Evolutionary conservation across 2,113 vertebrate genomes (phyloP), one percentile per base, ranked within the genome.

Genomic region (Meles meles): DNA sequence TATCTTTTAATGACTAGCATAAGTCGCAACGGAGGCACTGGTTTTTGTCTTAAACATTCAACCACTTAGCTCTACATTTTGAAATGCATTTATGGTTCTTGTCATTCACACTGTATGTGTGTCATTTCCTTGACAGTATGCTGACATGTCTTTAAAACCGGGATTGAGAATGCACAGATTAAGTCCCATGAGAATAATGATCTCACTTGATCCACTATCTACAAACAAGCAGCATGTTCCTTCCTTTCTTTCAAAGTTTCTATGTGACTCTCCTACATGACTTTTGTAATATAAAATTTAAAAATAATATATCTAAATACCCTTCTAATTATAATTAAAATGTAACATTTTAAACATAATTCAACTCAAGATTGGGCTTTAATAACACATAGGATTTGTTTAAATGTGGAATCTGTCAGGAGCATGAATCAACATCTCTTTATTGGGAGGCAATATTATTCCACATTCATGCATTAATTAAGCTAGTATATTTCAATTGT

Each of bases 141-240:
- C 44, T 88, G 59, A 96, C n/a, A 31, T 89, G 59, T 49, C 52
- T 89, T 77, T 93, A 92, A 89, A 55, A 92, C 29, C 92, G 49
- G 86, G 55, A 89, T 25, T 92, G 65, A 95, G 52, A 42, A 9
- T 76, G 14, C 37, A 77, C 69, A 3, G 65, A 88, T 93, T 95
- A 74, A 91, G 74, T 81, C n/a, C 27, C 12, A 12, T 18, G 34
- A 88, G 39, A 81, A 6, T 39, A 27, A 61, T 81, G 63, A 80
- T 71, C 29, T 90, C 37, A 90, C 31, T 63, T 65, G 11, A 11
- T n/a, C 39, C 9, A 18, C 82, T 89, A 39, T 81, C 77, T 71
- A 29, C 31, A 92, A 85, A 6, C 23, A 88, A 76, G 7, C 44
- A 55, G 67, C 14, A n/a, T 77, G 55, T 81, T 17, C 20, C 1